phyloP scores from a whole-genome alignment of 2,797 vertebrate species.

The Enteromius trimaculatus region DNA sequence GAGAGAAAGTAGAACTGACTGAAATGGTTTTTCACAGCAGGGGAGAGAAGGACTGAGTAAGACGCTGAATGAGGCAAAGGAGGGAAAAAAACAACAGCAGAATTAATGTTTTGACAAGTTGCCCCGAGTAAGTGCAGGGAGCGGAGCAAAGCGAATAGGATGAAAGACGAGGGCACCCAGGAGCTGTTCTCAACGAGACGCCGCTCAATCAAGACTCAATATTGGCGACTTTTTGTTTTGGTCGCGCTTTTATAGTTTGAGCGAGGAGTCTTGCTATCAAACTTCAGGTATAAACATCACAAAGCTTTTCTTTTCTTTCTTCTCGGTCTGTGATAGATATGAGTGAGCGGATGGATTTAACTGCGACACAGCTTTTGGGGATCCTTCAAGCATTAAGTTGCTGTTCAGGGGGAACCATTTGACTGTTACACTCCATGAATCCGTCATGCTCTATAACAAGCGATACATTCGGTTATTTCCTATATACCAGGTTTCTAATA shows the following conservation, averaged over 20 bases:
- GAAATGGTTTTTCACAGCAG: conserved; percentile 78
- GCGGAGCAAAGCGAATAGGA: conserved; percentile 51
- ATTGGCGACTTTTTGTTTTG: conserved; percentile 54
- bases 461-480: not conserved
- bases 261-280: not conserved
- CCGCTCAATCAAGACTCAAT: conserved; percentile 58
- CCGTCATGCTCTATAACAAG: conserved; percentile 5
- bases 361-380: conserved; percentile 5
- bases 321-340: not conserved
- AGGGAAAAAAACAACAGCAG: conserved; percentile 70
- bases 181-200: conserved; percentile 65
- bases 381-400: conserved; percentile 18
- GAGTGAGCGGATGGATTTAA: conserved; percentile 11
- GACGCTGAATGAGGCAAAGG: conserved; percentile 54
- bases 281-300: not conserved
- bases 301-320: not conserved
- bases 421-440: conserved; percentile 41
- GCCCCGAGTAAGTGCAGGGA: conserved; percentile 42
- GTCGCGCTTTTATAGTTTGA: not conserved
- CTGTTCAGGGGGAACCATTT: conserved; percentile 47
- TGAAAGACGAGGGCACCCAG: conserved; percentile 58
- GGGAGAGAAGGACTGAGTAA: conserved; percentile 58
- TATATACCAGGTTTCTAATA: not conserved
- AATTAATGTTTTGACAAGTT: conserved; percentile 72
- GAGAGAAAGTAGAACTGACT: conserved; percentile 73